A percentile compares a stretch with the other conserved stretches of the same genome.
phyloP scores from a whole-genome alignment of 1,140 invertebrate genomes.

The Araneus ventricosus region DNA sequence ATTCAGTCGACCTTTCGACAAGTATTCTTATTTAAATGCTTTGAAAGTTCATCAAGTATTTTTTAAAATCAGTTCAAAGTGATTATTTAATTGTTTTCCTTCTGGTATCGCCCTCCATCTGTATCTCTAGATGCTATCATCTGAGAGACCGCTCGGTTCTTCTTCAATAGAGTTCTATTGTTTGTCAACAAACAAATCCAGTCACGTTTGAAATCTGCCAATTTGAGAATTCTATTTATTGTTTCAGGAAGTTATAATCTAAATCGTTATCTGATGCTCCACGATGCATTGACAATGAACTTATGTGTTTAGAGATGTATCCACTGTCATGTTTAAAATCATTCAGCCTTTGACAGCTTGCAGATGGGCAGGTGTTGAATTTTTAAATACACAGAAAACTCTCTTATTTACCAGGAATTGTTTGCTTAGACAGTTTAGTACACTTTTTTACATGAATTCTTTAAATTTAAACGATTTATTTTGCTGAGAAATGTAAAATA shows the following conservation, averaged over 20 bases:
- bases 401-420: too few relatives aligned
- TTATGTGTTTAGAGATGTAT: not conserved
- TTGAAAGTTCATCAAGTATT: too few relatives aligned
- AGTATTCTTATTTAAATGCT: too few relatives aligned
- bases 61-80: not conserved
- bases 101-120: not conserved
- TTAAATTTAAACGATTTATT: too few relatives aligned
- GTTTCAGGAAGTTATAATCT: not conserved
- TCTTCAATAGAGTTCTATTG: not conserved
- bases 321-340: too few relatives aligned
- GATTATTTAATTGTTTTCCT: not conserved
- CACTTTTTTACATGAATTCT: too few relatives aligned
- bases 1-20: not conserved
- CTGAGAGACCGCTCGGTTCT: not conserved
- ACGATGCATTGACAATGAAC: slow-evolving; percentile 3
- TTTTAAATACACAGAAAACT: too few relatives aligned
- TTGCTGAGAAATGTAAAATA: too few relatives aligned
- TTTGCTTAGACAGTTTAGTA: too few relatives aligned
- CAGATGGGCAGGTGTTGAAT: too few relatives aligned
- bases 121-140: not conserved
- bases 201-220: not conserved
- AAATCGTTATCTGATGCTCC: not conserved
- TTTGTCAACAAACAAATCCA: not conserved
- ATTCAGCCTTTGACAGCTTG: too few relatives aligned
- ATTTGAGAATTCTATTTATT: slow-evolving; percentile 12